phyloP scores from a whole-genome alignment of 2,113 vertebrate genomes.

The Apeltes quadracus region DNA sequence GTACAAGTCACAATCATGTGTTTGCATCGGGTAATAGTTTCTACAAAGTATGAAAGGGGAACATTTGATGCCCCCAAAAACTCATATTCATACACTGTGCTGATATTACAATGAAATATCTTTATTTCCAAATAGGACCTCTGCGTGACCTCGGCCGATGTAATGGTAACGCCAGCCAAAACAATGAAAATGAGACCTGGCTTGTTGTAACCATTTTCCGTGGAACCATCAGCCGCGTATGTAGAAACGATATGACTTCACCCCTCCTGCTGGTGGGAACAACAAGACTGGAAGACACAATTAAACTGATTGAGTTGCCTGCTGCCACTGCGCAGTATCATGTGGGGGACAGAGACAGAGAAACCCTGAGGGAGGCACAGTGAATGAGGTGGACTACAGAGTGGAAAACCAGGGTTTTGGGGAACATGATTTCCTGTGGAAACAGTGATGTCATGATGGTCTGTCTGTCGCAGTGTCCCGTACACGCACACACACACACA shows the following conservation, averaged over 20 bases:
- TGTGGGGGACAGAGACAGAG: slow-evolving; percentile 28
- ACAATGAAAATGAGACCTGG: slow-evolving; percentile 18
- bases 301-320: slow-evolving; percentile 47
- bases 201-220: slow-evolving; percentile 26
- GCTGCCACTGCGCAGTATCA: slow-evolving; percentile 29
- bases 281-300: slow-evolving; percentile 30
- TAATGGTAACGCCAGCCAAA: slow-evolving; percentile 4
- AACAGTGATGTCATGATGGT: slow-evolving; percentile 72
- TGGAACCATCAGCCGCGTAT: slow-evolving; percentile 3
- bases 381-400: slow-evolving; percentile 54
- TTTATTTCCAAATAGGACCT: slow-evolving; percentile 6
- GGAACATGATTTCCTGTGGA: slow-evolving; percentile 76
- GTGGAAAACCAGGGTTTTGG: slow-evolving; percentile 72
- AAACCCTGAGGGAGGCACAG: slow-evolving; percentile 8
- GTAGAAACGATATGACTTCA: slow-evolving; percentile 39
- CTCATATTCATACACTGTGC: too few species aligned
- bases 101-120: neutral
- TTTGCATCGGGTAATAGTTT: too few species aligned
- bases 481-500: slow-evolving; percentile 16
- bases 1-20: too few species aligned
- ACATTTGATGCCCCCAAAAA: too few species aligned
- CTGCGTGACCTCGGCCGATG: neutral
- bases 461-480: slow-evolving; percentile 47
- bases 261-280: slow-evolving; percentile 25
- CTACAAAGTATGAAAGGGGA: too few species aligned